Percentiles rank a stretch among this genome's conserved stretches.
Conservation (phyloP, 2,888 invertebrate species). For the Drosophila tripunctata region DNA sequence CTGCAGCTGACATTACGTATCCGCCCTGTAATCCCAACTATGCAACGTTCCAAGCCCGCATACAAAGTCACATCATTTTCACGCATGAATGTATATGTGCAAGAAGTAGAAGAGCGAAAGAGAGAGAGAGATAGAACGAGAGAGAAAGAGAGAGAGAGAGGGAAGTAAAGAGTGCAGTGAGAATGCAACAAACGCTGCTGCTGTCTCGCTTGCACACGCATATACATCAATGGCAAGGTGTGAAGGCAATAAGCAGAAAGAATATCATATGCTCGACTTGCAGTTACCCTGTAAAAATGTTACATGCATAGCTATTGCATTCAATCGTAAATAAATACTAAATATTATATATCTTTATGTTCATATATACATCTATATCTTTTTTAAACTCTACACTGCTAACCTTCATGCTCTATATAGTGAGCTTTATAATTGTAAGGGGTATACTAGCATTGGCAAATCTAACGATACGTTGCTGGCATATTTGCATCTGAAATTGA, state of each 20-base stretch:
- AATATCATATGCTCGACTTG: neutral
- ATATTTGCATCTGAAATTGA: constrained; percentile 75
- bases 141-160: neutral
- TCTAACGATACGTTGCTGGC: constrained; percentile 57
- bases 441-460: constrained; percentile 26
- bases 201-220: constrained; percentile 16
- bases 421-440: neutral
- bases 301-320: neutral
- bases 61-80: constrained; percentile 30
- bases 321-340: too few relatives aligned
- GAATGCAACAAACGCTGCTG: constrained; percentile 20
- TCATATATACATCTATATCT: neutral
- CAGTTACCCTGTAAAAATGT: too few relatives aligned
- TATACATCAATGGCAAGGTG: neutral
- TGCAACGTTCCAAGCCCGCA: constrained; percentile 12
- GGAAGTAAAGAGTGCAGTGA: neutral
- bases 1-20: constrained; percentile 50
- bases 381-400: too few relatives aligned
- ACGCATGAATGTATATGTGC: constrained; percentile 35
- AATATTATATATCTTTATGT: too few relatives aligned
- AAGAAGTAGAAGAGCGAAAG: too few relatives aligned
- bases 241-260: constrained; percentile 1
- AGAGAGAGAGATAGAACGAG: neutral
- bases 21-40: constrained; percentile 42
- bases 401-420: too few relatives aligned